Evolutionary conservation across 2,113 vertebrate species (phyloP).

Genomic region (Callocephalon fimbriatum): DNA sequence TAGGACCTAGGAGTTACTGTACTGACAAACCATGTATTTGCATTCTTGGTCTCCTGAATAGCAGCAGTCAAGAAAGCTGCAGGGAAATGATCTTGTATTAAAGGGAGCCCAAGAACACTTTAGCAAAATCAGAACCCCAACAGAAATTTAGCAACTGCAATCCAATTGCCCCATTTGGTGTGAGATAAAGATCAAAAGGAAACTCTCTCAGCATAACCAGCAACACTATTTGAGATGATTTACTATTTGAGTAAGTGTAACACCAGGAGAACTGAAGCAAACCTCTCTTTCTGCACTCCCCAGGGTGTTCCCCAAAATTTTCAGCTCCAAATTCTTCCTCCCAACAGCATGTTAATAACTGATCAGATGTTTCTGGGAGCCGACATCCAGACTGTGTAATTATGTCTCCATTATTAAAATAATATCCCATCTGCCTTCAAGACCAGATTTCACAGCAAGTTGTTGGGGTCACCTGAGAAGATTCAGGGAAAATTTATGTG

Average conservation of each 20-base stretch:
- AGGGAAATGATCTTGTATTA: background rate
- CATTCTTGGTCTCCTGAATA: background rate
- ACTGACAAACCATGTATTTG: background rate
- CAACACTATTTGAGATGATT: background rate
- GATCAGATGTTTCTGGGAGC: background rate
- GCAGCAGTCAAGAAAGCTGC: background rate
- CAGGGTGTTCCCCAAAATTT: background rate
- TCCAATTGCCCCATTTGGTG: background rate
- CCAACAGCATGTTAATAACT: conserved; percentile 5
- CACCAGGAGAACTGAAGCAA: background rate
- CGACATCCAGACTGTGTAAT: background rate
- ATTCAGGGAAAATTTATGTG: background rate
- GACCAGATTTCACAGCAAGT: background rate
- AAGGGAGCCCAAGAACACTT: background rate
- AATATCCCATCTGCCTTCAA: conserved; percentile 15
- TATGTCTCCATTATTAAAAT: conserved; percentile 31
- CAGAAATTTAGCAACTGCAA: background rate
- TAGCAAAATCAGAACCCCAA: background rate
- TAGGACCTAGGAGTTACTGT: background rate
- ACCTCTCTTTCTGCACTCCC: background rate
- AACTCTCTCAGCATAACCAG: background rate
- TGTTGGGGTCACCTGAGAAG: conserved; percentile 17
- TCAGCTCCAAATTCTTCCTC: background rate
- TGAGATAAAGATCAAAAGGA: background rate
- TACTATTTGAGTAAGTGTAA: background rate